A percentile compares a stretch with the other conserved stretches of the same genome.
phyloP scores from a whole-genome alignment of 53 echinoderm and acorn worm species.

The Hippasteria phrygiana region DNA sequence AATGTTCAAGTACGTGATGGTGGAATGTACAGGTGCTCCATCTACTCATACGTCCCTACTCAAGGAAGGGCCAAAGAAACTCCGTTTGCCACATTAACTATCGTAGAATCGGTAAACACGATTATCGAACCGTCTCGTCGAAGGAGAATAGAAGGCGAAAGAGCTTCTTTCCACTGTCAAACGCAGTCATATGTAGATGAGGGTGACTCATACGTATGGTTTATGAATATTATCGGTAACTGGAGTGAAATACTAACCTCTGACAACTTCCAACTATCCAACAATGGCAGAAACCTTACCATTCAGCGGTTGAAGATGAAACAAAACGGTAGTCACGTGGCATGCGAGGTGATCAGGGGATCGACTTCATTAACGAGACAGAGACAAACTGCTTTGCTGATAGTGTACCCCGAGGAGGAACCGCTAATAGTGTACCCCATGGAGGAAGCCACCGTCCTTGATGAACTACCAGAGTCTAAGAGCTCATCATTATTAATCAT shows the following conservation, averaged over 20 bases:
- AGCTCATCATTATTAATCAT: not conserved
- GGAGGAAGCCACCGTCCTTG: not conserved
- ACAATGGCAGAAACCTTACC: not conserved
- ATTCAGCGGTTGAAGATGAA: not conserved
- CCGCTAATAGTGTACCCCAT: not conserved
- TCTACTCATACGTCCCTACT: not conserved
- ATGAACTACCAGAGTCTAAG: not conserved
- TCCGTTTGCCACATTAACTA: not conserved
- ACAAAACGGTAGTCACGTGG: not conserved
- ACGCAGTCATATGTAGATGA: not conserved
- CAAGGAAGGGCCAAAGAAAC: too few relatives aligned
- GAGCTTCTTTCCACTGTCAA: not conserved
- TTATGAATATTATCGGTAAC: not conserved
- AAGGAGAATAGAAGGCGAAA: not conserved
- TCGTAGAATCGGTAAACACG: not conserved
- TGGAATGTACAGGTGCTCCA: not conserved
- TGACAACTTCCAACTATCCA: not conserved
- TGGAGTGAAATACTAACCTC: not conserved
- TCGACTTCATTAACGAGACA: not conserved
- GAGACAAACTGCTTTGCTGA: not conserved
- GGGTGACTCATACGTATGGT: not conserved
- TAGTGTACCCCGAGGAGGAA: not conserved
- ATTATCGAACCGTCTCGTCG: not conserved
- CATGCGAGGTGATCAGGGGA: not conserved
- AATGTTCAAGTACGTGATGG: not conserved